Evolutionary conservation across 2,888 invertebrate species (phyloP), one percentile per base, ranked within the genome.

Genomic region (Himalopsyche anomala): DNA sequence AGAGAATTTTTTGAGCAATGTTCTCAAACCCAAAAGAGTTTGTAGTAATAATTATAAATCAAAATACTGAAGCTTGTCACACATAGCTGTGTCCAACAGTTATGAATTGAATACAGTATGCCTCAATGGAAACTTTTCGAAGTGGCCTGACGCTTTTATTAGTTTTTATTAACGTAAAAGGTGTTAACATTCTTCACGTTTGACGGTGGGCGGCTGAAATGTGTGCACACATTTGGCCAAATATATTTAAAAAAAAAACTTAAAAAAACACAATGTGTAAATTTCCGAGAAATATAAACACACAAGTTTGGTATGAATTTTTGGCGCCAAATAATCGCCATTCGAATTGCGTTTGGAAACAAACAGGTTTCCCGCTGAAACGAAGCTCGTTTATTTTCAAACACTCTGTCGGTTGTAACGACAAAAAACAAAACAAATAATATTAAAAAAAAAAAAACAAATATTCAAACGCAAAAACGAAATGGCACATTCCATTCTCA

Each of bases 401-500:
- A 85, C 80, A 85, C 38, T 38, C 84, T 74, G 42, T 15, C 80
- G 28, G 84, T 81, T 42, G 81, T 51, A 85, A 38, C 81, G 45
- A 54, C 82, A 40, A 12, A 17, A 54, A 79, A 51, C 45, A 85
- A 80, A 85, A 85, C 28, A 82, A 82, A 85, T 45, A 45, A 45
- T 54, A 82, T 38, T 80, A 28, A 28, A 28, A 28, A 79, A 74
- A 62, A 51, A 85, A 85, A 74, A 84, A 62, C 42, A n/a, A 12
- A 55, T 40, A 17, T 12, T 55, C 81, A 19, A 81, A 55, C 80
- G 45, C 80, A 80, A 85, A 85, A 85, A 85, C 81, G 79, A 85
- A 82, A 85, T 83, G 40, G 82, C 15, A 79, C 82, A 85, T 85
- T 85, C 85, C 82, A 74, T 80, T 82, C 85, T 82, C 82, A 85